phyloP scores from a whole-genome alignment of 35 echinoderm and acorn worm species.

The Eucidaris tribuloides region DNA sequence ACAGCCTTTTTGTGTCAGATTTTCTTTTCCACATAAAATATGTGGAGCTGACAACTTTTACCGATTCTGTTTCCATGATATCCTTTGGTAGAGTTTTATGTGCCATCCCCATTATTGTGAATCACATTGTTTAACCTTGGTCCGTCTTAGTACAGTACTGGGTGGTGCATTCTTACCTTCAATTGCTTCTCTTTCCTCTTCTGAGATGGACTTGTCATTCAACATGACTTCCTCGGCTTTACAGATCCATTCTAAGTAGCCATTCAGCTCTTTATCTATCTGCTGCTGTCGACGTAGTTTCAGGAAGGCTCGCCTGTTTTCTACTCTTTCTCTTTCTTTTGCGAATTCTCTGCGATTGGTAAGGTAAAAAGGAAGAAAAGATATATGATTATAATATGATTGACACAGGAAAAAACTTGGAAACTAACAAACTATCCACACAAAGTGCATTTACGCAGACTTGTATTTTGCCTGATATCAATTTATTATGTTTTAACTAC shows the following conservation, averaged over 20 bases:
- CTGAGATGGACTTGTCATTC: conserved; percentile 87
- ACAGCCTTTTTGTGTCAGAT: no score
- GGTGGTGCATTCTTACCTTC: conserved; percentile 64
- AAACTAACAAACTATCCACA: no score
- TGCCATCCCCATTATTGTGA: not conserved
- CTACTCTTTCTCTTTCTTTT: conserved; percentile 98
- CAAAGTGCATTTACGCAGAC: no score
- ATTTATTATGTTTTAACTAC: no score
- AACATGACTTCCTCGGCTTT: conserved; percentile 98
- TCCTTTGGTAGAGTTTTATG: no score
- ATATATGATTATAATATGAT: no score
- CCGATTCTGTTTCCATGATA: no score
- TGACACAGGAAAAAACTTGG: no score
- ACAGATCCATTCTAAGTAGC: conserved; percentile 99
- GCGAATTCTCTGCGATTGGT: conserved; percentile 99
- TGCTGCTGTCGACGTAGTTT: conserved; percentile 96
- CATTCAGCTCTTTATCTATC: conserved; percentile 89
- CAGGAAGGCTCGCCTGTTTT: conserved; percentile 91
- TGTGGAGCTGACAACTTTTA: no score
- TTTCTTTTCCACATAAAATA: no score
- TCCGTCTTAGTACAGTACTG: not conserved
- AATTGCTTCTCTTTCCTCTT: conserved; percentile 93
- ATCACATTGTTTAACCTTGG: not conserved
- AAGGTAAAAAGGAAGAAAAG: no score
- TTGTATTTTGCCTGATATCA: no score